Conservation (phyloP, 1,140 invertebrate genomes). For the Sycophila sp. region DNA sequence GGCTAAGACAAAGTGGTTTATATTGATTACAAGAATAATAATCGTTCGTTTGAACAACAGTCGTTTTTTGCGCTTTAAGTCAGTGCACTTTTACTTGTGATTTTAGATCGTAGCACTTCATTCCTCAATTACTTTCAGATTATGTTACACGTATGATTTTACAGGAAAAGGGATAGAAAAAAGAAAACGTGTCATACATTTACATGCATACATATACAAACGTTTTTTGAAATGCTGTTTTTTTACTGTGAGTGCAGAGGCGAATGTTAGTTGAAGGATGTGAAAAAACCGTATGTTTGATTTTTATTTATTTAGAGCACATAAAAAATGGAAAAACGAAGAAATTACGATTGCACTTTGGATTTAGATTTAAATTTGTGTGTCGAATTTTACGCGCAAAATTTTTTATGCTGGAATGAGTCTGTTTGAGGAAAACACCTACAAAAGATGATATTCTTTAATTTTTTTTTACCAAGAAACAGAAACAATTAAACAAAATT, state of each 20-base stretch:
- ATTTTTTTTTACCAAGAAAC: too few species aligned
- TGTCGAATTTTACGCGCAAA: neutral
- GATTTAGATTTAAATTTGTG: neutral
- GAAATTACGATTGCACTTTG: neutral
- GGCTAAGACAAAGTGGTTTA: slow-evolving; percentile 29
- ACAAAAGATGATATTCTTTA: too few species aligned
- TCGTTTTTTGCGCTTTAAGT: slow-evolving; percentile 17
- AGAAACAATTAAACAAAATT: too few species aligned
- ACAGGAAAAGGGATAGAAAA: neutral
- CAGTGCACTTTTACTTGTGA: slow-evolving; percentile 25
- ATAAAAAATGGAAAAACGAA: slow-evolving; percentile 1
- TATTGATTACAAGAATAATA: slow-evolving; percentile 10
- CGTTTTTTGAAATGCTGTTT: slow-evolving; percentile 16
- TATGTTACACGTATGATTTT: slow-evolving; percentile 17
- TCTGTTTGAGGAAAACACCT: too few species aligned
- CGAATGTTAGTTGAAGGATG: slow-evolving; percentile 3
- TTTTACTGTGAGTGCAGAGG: slow-evolving; percentile 11
- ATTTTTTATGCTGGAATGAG: slow-evolving; percentile 15
- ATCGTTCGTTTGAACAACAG: slow-evolving; percentile 17
- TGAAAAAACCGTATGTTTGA: neutral
- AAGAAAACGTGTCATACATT: neutral
- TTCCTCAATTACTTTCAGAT: slow-evolving; percentile 19
- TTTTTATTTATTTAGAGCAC: slow-evolving; percentile 30
- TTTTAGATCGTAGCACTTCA: slow-evolving; percentile 28
- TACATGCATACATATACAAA: slow-evolving; percentile 5